Evolutionary conservation across 2,797 vertebrate species (phyloP), one percentile per base, ranked within the genome.

Genomic region (Acipenser ruthenus): DNA sequence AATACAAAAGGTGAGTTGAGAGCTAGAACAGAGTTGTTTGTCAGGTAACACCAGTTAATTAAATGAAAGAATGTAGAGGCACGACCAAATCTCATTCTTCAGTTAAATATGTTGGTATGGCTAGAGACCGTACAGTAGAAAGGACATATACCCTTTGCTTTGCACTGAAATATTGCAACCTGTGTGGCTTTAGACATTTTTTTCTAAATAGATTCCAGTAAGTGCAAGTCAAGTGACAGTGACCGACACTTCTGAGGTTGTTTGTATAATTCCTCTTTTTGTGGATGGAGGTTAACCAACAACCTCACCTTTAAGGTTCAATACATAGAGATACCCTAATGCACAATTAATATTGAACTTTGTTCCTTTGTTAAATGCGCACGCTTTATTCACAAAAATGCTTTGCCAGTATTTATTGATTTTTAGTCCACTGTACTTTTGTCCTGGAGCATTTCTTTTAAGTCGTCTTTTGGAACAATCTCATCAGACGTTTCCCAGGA

Each of bases 401-500:
- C 80, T 75, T 71, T 7, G 53, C 70, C 8, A 66, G 73, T 49
- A 70, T 69, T 76, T 73, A 76, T 74, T 66, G 71, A 23, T 73
- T 77, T 37, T 67, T 4, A 10, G 58, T 55, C 58, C 7, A 53
- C 50, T 47, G 50, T 50, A 61, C 50, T 62, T 55, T 12, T 6
- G 7, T 10, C 12, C 58, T 50, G 48, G 66, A 74, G 73, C 75
- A 69, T 83, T 86, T 78, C 83, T 77, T 81, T 82, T 82, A 83
- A 80, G 79, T 80, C 81, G 81, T 84, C 83, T 83, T 86, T 79
- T 68, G 77, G 82, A 81, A 74, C 75, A 78, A 74, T 87, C 79
- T 80, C 84, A 80, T 83, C 83, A 80, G 69, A 67, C 66, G 71
- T 79, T 79, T 86, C 87, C 83, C 82, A 71, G 67, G 73, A 84